These are phyloP conservation scores for Aquatica leii DNA, from an alignment of 2,888 invertebrate genomes.

Conservation along the genomic window DNA sequence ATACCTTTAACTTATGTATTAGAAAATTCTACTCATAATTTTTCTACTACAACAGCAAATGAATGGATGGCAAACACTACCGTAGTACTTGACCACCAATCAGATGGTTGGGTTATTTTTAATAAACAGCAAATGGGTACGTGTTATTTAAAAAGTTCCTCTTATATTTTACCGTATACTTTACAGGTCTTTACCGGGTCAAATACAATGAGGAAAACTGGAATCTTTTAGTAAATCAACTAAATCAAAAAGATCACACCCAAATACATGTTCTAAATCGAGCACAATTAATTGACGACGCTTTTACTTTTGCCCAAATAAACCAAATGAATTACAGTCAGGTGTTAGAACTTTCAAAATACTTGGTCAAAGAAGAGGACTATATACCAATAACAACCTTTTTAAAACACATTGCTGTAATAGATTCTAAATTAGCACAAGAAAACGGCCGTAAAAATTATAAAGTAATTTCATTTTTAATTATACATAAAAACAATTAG, in stretches of 20 bases:
- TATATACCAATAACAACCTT: constrained; percentile 66
- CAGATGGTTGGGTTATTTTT: constrained; percentile 55
- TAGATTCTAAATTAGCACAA: background rate
- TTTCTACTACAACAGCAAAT: background rate
- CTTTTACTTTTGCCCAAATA: constrained; percentile 64
- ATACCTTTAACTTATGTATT: background rate
- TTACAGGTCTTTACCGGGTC: constrained; percentile 56
- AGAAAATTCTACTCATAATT: background rate
- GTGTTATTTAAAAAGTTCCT: background rate
- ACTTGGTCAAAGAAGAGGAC: constrained; percentile 66
- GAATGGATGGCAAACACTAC: constrained; percentile 19
- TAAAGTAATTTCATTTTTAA: background rate
- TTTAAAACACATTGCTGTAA: background rate
- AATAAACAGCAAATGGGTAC: constrained; percentile 27
- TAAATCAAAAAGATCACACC: constrained; percentile 53
- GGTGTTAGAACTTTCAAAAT: constrained; percentile 67
- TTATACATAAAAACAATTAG: background rate
- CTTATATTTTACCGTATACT: background rate
- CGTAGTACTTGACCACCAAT: background rate
- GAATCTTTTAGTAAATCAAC: constrained; percentile 60
- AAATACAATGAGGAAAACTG: constrained; percentile 58
- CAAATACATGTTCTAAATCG: constrained; percentile 66
- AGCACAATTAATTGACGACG: constrained; percentile 66
- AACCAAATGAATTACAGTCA: constrained; percentile 64
- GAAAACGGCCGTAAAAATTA: background rate